phyloP scores from a whole-genome alignment of 2,797 vertebrate genomes.

The Kryptolebias ocellatus region DNA sequence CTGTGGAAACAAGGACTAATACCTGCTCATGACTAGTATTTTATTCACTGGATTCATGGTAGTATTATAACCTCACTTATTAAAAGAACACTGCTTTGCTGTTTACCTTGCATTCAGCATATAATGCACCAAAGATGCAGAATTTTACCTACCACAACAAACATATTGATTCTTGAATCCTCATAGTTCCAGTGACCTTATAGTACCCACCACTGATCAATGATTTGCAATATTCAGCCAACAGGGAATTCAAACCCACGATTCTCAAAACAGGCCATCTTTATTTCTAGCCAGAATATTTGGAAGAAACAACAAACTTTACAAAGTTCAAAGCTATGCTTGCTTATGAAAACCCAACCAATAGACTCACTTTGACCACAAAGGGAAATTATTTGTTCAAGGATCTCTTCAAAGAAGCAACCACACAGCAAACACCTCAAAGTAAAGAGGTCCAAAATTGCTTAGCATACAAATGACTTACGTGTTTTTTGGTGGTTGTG shows the following conservation, averaged over 20 bases:
- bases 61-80: neutral
- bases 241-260: constrained; percentile 5
- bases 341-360: neutral
- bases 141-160: constrained; percentile 4
- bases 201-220: constrained; percentile 6
- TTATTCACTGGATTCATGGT: no score
- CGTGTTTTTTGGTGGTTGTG: constrained; percentile 81
- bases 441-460: neutral
- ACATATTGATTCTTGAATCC: constrained; percentile 28
- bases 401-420: neutral
- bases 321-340: neutral
- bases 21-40: no score
- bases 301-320: neutral
- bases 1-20: no score
- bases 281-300: neutral
- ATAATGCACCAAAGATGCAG: neutral
- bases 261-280: neutral
- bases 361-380: neutral
- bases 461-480: constrained; percentile 58
- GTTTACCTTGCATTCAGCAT: neutral
- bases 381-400: neutral
- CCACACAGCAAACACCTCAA: neutral
- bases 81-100: neutral
- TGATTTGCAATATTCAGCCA: neutral
- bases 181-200: neutral